Evolutionary conservation across 2,888 invertebrate genomes (phyloP), one percentile per base, ranked within the genome.

Genomic region (Lasioglossum lativentre): DNA sequence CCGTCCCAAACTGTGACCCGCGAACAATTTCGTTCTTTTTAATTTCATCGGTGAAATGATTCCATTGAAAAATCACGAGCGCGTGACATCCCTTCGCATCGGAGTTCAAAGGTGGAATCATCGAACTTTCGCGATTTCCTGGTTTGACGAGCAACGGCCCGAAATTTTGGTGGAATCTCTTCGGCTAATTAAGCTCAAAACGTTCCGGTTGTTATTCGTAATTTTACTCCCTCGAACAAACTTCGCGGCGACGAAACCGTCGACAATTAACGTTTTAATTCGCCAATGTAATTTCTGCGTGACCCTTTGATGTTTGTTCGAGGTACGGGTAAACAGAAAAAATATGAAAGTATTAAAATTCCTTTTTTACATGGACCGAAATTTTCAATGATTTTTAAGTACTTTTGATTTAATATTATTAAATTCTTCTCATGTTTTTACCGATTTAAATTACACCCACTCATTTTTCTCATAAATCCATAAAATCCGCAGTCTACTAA

Each of bases 161-260:
- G 66, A 30, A 63, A 63, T 42, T 59, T 63, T 10, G 52, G 27
- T 27, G 42, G 63, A 63, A 59, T 12, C 63, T 42, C 23, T 38
- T 30, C 42, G 2, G 52, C 45, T 75, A 45, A 66, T 75, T 75
- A 75, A 75, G 23, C 19, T n/a, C 42, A n/a, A 45, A 66, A 34
- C 45, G 27, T 45, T 38, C 38, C 27, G n/a, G 27, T 0, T 27
- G 42, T 42, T 45, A 42, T 71, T 16, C 45, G 27, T 8, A 14
- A 42, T 27, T 42, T 45, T 19, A 4, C 10, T 52, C 4, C 34
- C 6, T 2, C 10, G 34, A 47, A 47, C n/a, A 72, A 45, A 68
- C 68, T 38, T 71, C 72, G 42, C 6, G 12, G 59, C 59, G 12
- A 27, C n/a, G n/a, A 4, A 4, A 27, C 14, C 27, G 5, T 16